Evolutionary conservation across 30 jellyfish, hydroid and myxozoan species (phyloP).

Genomic region (Morbakka virulenta): DNA sequence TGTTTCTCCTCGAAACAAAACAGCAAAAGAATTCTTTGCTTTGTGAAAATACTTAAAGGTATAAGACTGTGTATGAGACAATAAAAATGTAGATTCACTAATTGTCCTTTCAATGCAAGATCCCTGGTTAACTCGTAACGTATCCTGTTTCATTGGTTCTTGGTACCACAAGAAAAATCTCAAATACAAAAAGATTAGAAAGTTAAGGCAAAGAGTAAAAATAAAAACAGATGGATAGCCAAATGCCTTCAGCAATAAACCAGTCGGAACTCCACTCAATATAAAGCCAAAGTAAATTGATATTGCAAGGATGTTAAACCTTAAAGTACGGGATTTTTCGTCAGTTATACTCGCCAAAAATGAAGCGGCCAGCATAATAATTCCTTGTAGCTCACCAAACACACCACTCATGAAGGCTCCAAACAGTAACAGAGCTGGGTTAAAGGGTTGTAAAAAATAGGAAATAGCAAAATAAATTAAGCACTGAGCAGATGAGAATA

Average conservation of each 20-base stretch:
- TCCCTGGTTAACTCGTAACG: not conserved
- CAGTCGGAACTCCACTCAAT: not conserved
- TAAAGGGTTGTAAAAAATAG: too few relatives aligned
- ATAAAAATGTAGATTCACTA: not conserved
- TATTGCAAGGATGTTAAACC: conserved; percentile 9
- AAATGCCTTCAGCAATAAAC: not conserved
- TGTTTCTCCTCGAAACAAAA: not conserved
- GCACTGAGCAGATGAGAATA: not conserved
- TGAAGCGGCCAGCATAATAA: not conserved
- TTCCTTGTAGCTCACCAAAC: not conserved
- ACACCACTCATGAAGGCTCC: not conserved
- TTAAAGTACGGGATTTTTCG: conserved; percentile 5
- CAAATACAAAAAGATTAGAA: not conserved
- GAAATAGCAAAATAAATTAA: not conserved
- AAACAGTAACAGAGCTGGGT: not conserved
- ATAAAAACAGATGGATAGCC: conserved; percentile 4
- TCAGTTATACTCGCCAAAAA: conserved; percentile 16
- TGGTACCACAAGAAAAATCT: conserved; percentile 1
- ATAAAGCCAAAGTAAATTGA: not conserved
- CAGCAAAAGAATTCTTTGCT: not conserved
- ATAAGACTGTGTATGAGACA: not conserved
- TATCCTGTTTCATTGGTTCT: not conserved
- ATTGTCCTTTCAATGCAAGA: not conserved
- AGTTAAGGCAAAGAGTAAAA: not conserved
- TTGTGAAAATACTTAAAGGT: not conserved